Evolutionary conservation across 1,140 invertebrate genomes (phyloP).

Genomic region (Drosophila paulistorum): DNA sequence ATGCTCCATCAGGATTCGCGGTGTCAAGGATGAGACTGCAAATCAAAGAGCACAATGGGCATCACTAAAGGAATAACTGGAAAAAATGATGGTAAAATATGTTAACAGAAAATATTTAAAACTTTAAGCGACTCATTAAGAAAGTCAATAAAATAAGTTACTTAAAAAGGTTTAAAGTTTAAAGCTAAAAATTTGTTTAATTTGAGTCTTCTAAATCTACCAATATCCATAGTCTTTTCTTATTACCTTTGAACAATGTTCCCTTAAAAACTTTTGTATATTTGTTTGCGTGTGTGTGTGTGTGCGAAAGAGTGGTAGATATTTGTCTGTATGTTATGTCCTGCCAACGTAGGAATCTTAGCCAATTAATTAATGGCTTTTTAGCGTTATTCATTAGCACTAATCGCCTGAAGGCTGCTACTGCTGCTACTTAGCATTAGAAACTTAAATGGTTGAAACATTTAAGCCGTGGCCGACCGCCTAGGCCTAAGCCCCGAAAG

Average conservation of each 20-base stretch:
- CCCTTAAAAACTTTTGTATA: conserved; percentile 9
- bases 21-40: conserved; percentile 9
- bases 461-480: conserved; percentile 13
- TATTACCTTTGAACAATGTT: background rate
- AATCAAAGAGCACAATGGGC: conserved; percentile 9
- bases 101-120: background rate
- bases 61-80: background rate
- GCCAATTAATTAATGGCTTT: conserved; percentile 78
- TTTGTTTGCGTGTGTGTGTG: conserved; percentile 16
- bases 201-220: no score
- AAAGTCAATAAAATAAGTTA: no score
- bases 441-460: conserved; percentile 16
- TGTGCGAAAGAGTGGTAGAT: background rate
- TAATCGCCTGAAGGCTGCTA: conserved; percentile 54
- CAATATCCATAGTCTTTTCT: background rate
- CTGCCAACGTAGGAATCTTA: conserved; percentile 50
- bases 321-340: conserved; percentile 19
- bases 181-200: no score
- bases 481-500: conserved; percentile 48
- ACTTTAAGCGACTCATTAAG: no score
- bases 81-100: background rate
- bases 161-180: no score
- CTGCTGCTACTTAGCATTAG: conserved; percentile 1
- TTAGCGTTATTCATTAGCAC: conserved; percentile 74
- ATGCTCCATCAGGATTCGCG: conserved; percentile 16